These are phyloP conservation scores for Forbesichthys agassizii DNA, from an alignment of 2,113 vertebrate genomes.

Conservation along the genomic window DNA sequence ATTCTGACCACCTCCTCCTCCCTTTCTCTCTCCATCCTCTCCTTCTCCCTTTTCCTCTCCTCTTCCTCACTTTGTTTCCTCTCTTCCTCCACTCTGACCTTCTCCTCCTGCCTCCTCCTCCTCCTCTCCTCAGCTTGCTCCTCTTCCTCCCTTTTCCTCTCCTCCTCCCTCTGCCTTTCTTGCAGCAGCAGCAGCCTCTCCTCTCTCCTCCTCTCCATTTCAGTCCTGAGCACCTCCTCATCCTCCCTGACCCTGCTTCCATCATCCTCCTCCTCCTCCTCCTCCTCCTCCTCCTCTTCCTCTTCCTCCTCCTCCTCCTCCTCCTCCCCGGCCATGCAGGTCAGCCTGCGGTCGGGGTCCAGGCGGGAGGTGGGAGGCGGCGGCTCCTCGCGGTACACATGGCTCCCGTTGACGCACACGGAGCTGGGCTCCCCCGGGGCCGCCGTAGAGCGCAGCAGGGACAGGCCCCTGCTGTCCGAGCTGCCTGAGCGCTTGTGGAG, in stretches of 20 bases:
- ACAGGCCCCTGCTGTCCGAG: constrained; percentile 77
- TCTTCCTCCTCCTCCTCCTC: constrained; percentile 65
- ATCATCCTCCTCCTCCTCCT: not conserved
- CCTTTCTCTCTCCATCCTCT: not conserved
- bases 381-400: constrained; percentile 83
- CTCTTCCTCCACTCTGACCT: constrained; percentile 15
- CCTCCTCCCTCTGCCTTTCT: constrained; percentile 4
- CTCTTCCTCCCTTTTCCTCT: not conserved
- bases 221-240: not conserved
- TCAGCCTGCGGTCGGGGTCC: constrained; percentile 68
- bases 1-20: not conserved
- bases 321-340: constrained; percentile 71
- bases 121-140: not conserved
- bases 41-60: not conserved
- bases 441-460: constrained; percentile 71
- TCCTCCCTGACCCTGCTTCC: not conserved
- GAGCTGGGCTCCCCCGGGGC: constrained; percentile 75
- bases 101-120: not conserved
- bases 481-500: constrained; percentile 83
- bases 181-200: not conserved
- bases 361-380: constrained; percentile 56
- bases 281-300: constrained; percentile 13
- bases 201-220: not conserved
- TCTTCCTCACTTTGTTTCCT: constrained; percentile 4
- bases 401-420: constrained; percentile 91